These are phyloP conservation scores for Plemyria rubiginata DNA, from an alignment of 2,888 invertebrate genomes.

Conservation along the genomic window DNA sequence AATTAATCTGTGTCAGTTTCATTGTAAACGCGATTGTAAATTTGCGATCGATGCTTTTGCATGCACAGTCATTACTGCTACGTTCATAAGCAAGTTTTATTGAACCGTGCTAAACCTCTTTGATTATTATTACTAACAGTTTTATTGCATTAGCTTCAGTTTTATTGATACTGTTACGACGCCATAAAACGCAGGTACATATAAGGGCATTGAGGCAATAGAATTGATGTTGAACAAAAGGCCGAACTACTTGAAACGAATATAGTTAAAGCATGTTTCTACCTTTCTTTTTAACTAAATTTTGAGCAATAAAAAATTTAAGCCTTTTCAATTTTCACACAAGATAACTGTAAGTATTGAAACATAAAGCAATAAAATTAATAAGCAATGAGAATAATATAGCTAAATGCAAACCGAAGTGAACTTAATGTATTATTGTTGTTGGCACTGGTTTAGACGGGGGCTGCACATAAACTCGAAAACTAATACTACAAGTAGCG, in stretches of 20 bases:
- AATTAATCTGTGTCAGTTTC: conserved; percentile 50
- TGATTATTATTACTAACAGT: conserved; percentile 38
- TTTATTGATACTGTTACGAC: conserved; percentile 49
- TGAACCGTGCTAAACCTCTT: conserved; percentile 41
- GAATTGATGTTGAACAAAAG: conserved; percentile 39
- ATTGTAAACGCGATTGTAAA: conserved; percentile 16
- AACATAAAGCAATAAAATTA: conserved; percentile 27
- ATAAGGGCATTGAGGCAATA: conserved; percentile 41
- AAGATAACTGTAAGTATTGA: conserved; percentile 33
- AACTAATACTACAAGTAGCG: conserved; percentile 16
- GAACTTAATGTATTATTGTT: conserved; percentile 43
- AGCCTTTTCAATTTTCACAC: conserved; percentile 35
- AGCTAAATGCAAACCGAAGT: conserved; percentile 28
- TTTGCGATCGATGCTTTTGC: conserved; percentile 10
- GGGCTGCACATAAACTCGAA: conserved; percentile 16
- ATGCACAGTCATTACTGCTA: conserved; percentile 38
- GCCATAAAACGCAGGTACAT: conserved; percentile 47
- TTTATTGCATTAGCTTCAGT: conserved; percentile 40
- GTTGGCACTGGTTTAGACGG: conserved; percentile 45
- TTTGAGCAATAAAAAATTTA: conserved; percentile 43
- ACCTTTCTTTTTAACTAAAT: too few species aligned
- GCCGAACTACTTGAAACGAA: conserved; percentile 41
- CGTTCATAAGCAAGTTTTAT: conserved; percentile 43
- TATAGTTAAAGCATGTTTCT: too few species aligned
- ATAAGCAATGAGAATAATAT: conserved; percentile 37